Conservation (phyloP, 2,797 vertebrate genomes). For the Hybognathus amarus region DNA sequence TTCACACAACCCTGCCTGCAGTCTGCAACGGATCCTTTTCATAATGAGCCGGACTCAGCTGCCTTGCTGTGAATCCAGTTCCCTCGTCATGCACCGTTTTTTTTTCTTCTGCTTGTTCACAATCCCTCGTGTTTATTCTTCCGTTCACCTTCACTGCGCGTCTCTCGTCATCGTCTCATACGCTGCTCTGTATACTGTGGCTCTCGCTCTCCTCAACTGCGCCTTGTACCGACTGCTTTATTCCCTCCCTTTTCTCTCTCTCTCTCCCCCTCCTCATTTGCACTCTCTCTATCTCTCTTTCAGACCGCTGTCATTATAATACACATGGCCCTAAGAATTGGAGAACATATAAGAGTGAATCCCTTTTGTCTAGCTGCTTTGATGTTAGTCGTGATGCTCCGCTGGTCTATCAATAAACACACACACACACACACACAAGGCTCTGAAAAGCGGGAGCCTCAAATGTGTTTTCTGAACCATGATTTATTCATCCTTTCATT, state of each 20-base stretch:
- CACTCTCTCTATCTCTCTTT: slow-evolving; percentile 38
- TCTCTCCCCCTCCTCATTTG: slow-evolving; percentile 41
- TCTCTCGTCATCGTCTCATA: slow-evolving; percentile 38
- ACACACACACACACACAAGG: not conserved
- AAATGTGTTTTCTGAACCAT: slow-evolving; percentile 72
- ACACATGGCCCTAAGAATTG: slow-evolving; percentile 58
- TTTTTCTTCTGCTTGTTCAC: not conserved
- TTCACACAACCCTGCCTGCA: not conserved
- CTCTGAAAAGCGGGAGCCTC: slow-evolving; percentile 61
- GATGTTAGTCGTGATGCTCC: slow-evolving; percentile 65
- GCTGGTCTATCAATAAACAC: slow-evolving; percentile 52
- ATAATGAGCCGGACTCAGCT: slow-evolving; percentile 24
- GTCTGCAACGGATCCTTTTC: slow-evolving; percentile 30
- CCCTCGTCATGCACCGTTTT: slow-evolving; percentile 12
- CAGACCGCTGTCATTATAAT: slow-evolving; percentile 63
- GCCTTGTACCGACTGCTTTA: slow-evolving; percentile 8
- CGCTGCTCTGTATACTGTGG: slow-evolving; percentile 15
- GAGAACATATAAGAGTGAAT: slow-evolving; percentile 63
- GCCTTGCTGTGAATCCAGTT: slow-evolving; percentile 15
- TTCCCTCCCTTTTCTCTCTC: slow-evolving; percentile 53
- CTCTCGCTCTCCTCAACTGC: slow-evolving; percentile 21
- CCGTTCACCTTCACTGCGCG: slow-evolving; percentile 14
- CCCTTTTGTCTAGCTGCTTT: slow-evolving; percentile 70
- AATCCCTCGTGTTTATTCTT: slow-evolving; percentile 36
- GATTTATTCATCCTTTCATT: slow-evolving; percentile 77